A percentile compares a stretch with the other conserved stretches of the same genome.
These are phyloP conservation scores for Labeo catla DNA, from an alignment of 2,113 vertebrate genomes.

Conservation along the genomic window DNA sequence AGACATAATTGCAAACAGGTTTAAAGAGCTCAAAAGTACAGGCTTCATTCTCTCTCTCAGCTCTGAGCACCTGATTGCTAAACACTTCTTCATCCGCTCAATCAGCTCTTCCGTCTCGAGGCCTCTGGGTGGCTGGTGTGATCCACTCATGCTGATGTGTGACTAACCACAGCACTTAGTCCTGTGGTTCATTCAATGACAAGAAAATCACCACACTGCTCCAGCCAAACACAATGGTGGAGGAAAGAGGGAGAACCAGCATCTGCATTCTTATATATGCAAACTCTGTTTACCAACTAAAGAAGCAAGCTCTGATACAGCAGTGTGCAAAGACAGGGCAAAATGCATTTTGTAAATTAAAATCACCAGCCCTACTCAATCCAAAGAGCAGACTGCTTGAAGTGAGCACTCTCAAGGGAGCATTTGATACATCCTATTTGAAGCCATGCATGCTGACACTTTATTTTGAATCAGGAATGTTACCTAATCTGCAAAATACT, in stretches of 20 bases:
- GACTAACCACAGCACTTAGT: not conserved
- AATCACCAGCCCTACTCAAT: not conserved
- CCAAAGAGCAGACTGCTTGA: not conserved
- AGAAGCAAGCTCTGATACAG: not conserved
- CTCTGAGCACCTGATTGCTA: constrained; percentile 50
- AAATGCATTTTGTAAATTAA: not conserved
- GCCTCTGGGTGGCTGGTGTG: not conserved
- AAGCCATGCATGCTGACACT: not conserved
- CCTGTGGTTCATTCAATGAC: not conserved
- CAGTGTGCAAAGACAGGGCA: not conserved
- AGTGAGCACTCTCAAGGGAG: not conserved
- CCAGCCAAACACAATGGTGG: not conserved
- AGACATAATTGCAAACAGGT: constrained; percentile 67
- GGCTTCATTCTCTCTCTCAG: constrained; percentile 42
- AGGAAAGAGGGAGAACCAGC: not conserved
- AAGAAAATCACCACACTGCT: not conserved
- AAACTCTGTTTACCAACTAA: not conserved
- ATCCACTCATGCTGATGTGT: constrained; percentile 33
- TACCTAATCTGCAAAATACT: not conserved
- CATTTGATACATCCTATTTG: not conserved
- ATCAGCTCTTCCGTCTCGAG: not conserved
- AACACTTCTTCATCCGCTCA: constrained; percentile 21
- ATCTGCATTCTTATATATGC: not conserved
- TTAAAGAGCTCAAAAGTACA: constrained; percentile 54
- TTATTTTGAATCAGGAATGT: not conserved